phyloP scores from a whole-genome alignment of 2,113 vertebrate genomes.

The Paradisaea rubra region DNA sequence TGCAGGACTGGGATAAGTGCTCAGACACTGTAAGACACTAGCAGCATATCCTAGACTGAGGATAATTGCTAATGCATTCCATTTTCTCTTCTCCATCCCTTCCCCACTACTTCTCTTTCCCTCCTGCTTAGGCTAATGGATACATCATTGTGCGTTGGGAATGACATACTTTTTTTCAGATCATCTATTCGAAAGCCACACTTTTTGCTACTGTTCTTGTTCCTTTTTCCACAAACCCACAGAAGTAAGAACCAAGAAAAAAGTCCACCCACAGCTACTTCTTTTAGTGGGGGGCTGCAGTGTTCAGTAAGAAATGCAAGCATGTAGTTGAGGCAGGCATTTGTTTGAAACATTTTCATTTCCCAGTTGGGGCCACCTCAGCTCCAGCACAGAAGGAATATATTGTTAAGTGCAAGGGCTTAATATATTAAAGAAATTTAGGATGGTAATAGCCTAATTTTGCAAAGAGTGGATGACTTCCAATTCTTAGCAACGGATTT shows the following conservation, averaged over 20 bases:
- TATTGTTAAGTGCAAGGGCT: background rate
- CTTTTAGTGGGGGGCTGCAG: background rate
- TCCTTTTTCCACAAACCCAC: background rate
- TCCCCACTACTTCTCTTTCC: background rate
- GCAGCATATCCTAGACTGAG: background rate
- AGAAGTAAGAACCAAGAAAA: background rate
- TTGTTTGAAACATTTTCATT: background rate
- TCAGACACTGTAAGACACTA: background rate
- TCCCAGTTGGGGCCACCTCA: background rate
- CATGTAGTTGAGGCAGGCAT: background rate
- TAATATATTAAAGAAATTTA: background rate
- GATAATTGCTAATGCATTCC: background rate
- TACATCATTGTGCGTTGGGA: background rate
- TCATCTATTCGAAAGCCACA: background rate
- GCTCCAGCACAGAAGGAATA: background rate
- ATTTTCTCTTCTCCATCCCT: background rate
- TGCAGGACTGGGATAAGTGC: background rate
- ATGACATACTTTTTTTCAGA: background rate
- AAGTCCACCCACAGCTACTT: background rate
- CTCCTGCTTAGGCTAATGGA: background rate
- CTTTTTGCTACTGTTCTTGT: background rate
- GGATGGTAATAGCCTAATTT: background rate
- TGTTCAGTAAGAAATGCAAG: background rate
- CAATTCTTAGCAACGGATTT: background rate
- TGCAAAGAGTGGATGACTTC: background rate